Evolutionary conservation across 2,797 vertebrate genomes (phyloP), one percentile per base, ranked within the genome.

Genomic region (Columba guinea): DNA sequence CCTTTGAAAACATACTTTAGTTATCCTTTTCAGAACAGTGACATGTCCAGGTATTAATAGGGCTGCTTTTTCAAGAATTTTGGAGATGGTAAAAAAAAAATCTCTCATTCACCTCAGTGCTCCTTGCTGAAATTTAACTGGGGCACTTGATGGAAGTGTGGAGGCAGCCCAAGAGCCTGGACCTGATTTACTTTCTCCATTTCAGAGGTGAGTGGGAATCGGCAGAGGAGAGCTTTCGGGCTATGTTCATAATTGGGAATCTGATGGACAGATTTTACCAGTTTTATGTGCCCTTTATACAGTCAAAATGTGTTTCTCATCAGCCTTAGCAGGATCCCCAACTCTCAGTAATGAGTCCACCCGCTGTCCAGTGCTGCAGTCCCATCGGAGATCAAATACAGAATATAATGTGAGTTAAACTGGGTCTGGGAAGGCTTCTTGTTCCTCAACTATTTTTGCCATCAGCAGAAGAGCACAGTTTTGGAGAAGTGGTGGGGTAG

Each of bases 251-350:
- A 83, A 80, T 39, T 89, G 58, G 82, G 41, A 90, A 81, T 39
- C 41, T 81, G 85, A 80, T 88, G 90, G 79, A 65, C 23, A 91
- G 69, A 28, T 85, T 53, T 65, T 93, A 32, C 27, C 13, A 7
- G 60, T 88, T 91, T 60, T 49, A 24, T 64, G 12, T 94, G 32
- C 8, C 30, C 34, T 89, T 91, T 58, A 44, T 60, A 13, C 13
- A 34, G 28, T 71, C 21, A 83, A 67, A 91, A 77, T 39, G 2
- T 34, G 13, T 74, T 17, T 51, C n/a, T 84, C 11, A 59, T 55
- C 81, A 49, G 35, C 46, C 23, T 41, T 49, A 30, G 30, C 53
- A 87, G 23, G 37, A 81, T 84, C 30, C 16, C 10, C 10, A 26
- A 0, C 46, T 71, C 19, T 58, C 51, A 13, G 35, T 64, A 81